phyloP scores from a whole-genome alignment of 2,888 invertebrate genomes.

The Tachina grossa region DNA sequence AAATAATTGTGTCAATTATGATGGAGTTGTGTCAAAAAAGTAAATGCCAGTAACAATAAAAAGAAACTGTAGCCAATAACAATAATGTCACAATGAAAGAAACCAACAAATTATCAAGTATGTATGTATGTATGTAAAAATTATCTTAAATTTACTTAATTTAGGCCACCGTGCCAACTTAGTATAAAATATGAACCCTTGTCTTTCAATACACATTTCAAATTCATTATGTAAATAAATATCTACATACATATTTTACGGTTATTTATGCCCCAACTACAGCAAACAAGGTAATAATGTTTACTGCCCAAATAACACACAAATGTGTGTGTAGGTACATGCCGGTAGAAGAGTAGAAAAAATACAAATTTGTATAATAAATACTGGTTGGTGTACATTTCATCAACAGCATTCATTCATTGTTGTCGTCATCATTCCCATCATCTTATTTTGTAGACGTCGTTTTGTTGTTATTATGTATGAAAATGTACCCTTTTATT shows the following conservation, averaged over 20 bases:
- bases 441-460: constrained; percentile 36
- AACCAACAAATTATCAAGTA: constrained; percentile 43
- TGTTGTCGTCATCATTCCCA: constrained; percentile 40
- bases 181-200: constrained; percentile 42
- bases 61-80: constrained; percentile 24
- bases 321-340: too few relatives aligned
- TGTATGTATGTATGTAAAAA: background rate
- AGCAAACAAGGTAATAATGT: background rate
- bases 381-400: constrained; percentile 44
- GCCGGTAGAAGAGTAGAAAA: background rate
- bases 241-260: background rate
- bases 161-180: constrained; percentile 52
- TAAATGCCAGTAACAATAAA: constrained; percentile 1
- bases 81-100: constrained; percentile 20
- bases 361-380: background rate
- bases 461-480: constrained; percentile 15
- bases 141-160: constrained; percentile 7
- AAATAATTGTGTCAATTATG: constrained; percentile 59
- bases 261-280: background rate
- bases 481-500: constrained; percentile 60
- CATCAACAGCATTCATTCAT: constrained; percentile 34
- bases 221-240: constrained; percentile 21
- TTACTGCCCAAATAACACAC: constrained; percentile 28
- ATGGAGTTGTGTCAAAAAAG: constrained; percentile 40
- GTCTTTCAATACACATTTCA: constrained; percentile 28